A percentile compares a stretch with the other conserved stretches of the same genome.
Conservation (phyloP, 1,140 invertebrate genomes). For the Heliconius himera region DNA sequence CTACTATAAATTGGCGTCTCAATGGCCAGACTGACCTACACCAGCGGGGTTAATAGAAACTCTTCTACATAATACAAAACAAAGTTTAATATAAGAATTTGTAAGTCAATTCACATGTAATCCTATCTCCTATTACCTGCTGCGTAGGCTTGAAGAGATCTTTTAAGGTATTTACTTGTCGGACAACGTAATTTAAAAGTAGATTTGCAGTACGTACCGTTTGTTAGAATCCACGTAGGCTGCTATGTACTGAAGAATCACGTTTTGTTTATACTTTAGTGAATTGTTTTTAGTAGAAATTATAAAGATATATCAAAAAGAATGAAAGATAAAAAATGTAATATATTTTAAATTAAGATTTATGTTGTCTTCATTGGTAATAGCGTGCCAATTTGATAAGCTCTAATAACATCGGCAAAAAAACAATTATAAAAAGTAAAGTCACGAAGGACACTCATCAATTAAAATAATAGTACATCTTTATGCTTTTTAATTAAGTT, state of each 20-base stretch:
- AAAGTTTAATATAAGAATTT: conserved; percentile 18
- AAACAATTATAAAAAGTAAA: too few species aligned
- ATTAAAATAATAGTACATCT: too few species aligned
- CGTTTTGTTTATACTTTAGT: background rate
- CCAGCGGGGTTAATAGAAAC: conserved; percentile 1
- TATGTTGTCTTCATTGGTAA: background rate
- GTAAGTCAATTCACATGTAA: conserved; percentile 28
- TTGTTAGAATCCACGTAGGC: conserved; percentile 29
- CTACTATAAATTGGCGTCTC: background rate
- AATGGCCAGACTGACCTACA: background rate
- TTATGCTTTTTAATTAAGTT: too few species aligned
- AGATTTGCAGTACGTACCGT: conserved; percentile 35
- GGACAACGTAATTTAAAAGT: conserved; percentile 41
- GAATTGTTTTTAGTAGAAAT: background rate
- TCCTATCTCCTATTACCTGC: conserved; percentile 37
- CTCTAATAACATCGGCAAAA: too few species aligned
- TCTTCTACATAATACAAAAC: conserved; percentile 1
- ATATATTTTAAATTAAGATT: too few species aligned
- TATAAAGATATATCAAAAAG: background rate
- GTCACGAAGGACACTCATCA: too few species aligned
- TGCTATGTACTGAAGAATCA: background rate
- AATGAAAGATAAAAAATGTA: too few species aligned
- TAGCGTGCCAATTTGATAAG: background rate
- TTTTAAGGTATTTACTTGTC: conserved; percentile 41
- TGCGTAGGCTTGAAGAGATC: conserved; percentile 38